Percentiles rank a stretch among this genome's conserved stretches.
Conservation (phyloP, 2,113 vertebrate species). For the Noturus placidus region DNA sequence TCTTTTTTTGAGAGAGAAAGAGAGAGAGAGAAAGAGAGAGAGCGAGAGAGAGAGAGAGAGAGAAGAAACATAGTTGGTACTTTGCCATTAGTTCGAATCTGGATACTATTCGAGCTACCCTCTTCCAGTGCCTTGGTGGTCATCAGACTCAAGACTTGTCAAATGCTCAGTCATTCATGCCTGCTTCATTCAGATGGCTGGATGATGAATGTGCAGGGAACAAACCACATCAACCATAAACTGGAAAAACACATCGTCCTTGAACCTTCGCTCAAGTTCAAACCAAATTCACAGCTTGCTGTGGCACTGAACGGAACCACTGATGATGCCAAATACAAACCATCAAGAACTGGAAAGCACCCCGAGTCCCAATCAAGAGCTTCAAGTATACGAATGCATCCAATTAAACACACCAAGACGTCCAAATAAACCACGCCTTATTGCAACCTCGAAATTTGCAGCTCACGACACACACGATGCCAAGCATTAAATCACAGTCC, state of each 20-base stretch:
- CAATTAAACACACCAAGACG: slow-evolving; percentile 10
- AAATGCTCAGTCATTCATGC: not conserved
- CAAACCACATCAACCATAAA: slow-evolving; percentile 16
- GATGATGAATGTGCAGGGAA: not conserved
- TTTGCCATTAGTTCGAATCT: not conserved
- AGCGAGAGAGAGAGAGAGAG: too few species aligned
- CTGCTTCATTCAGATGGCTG: not conserved
- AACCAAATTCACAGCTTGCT: slow-evolving; percentile 11
- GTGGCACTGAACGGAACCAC: slow-evolving; percentile 1
- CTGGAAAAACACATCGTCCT: not conserved
- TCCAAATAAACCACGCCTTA: slow-evolving; percentile 23
- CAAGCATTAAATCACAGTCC: slow-evolving; percentile 8
- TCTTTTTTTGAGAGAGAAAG: not conserved
- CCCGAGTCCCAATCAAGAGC: not conserved
- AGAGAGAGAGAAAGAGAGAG: too few species aligned
- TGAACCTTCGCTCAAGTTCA: slow-evolving; percentile 4
- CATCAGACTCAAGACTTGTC: not conserved
- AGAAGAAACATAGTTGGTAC: not conserved
- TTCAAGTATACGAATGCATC: not conserved
- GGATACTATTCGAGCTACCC: not conserved
- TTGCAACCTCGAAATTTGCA: slow-evolving; percentile 12
- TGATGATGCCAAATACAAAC: slow-evolving; percentile 13
- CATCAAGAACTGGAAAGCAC: slow-evolving; percentile 16
- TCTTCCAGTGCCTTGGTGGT: not conserved
- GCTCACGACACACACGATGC: slow-evolving; percentile 25